Conservation (phyloP, 2,888 invertebrate species). For the Patella pellucida region DNA sequence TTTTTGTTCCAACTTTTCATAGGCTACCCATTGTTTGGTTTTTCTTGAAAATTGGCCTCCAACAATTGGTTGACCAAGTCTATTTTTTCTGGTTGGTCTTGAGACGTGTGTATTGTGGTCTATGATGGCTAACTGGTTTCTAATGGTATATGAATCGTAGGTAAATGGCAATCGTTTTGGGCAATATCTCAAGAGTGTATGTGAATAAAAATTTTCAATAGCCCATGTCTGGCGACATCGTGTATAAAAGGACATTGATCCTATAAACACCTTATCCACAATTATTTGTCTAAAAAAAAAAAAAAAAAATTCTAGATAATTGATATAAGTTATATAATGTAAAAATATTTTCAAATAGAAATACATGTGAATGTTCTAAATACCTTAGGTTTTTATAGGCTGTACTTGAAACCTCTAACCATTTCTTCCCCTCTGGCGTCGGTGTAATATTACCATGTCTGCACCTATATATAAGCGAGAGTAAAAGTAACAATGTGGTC, state of each 20-base stretch:
- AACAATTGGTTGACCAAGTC: neutral
- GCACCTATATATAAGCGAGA: no score
- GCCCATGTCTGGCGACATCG: slow-evolving; percentile 12
- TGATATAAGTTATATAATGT: neutral
- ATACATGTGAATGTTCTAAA: neutral
- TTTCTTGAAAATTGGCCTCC: slow-evolving; percentile 13
- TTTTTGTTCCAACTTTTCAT: neutral
- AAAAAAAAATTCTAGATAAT: neutral
- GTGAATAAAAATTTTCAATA: slow-evolving; percentile 18
- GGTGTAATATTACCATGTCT: neutral
- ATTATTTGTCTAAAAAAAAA: neutral
- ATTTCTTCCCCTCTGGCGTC: neutral
- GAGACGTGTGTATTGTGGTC: slow-evolving; percentile 13
- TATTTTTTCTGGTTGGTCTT: neutral
- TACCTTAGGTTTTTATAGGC: neutral
- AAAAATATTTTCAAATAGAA: neutral
- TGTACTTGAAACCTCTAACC: neutral
- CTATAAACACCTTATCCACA: neutral
- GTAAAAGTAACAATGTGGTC: no score
- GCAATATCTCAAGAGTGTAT: slow-evolving; percentile 14
- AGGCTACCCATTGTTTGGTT: slow-evolving; percentile 20
- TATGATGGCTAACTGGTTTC: slow-evolving; percentile 15
- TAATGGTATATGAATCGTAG: slow-evolving; percentile 5
- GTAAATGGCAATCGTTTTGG: slow-evolving; percentile 13
- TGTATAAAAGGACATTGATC: slow-evolving; percentile 1